Base-by-base conservation (phyloP, 2,113 vertebrate species). In the Machaerirhynchus nigripectus region DNA sequence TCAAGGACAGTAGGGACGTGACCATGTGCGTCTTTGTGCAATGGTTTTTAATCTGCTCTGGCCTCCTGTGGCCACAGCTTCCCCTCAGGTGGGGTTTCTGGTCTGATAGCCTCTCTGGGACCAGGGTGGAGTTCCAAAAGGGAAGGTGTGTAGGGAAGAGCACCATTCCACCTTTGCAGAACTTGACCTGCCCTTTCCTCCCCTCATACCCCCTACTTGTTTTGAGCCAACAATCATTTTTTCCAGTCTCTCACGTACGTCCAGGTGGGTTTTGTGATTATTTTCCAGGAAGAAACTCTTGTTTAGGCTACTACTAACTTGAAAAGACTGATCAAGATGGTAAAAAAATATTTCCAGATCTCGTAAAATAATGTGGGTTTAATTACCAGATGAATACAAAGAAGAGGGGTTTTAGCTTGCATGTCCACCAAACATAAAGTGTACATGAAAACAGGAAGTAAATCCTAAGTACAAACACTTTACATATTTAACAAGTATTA, bases 11-110 rank as follows among this genome's bases (percentile, higher is more conserved):
- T 30, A 24, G 20, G 46, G 37, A 50, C 1, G 9, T 2, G 6
- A 31, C 55, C 55, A 26, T 0, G 2, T 13, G 23, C 2, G 1
- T 20, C 10, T 52, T 19, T 26, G 20, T 42, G 12, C 24, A 35
- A 35, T 52, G 46, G 15, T 71, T 60, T 71, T 42, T 24, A 16
- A 26, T 83, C 24, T 15, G 46, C 26, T 35, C 31, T 60, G 55
- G 37, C 10, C 46, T 42, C 26, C 37, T 35, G 65, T 24, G 12
- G 24, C 30, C 30, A 23, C 24, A 59, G 0, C 8, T 70, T 2
- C 9, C 9, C 20, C 10, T 42, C 55, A 52, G 24, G 10, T 30
- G 24, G 13, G 10, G 3, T 8, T 44, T 52, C 8, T 60, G 37
- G 31, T 35, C 37, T 60, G 30, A 30, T 15, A 52, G 26, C 7